Conservation (phyloP, 2,888 invertebrate genomes). For the Apomyelois bistriatella region DNA sequence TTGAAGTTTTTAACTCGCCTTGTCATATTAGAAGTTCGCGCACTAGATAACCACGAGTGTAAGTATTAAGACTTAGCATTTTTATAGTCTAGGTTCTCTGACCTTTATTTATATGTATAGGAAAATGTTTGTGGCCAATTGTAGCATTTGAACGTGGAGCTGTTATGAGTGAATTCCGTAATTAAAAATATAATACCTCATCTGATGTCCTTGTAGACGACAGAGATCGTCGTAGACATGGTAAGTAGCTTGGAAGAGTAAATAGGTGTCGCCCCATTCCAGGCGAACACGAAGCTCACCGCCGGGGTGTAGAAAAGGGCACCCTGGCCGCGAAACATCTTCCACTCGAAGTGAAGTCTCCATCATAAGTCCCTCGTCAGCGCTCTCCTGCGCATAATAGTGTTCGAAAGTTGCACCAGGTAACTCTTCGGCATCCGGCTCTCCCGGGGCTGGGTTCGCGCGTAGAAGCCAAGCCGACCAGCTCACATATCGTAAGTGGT, state of each 20-base stretch:
- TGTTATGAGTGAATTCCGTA: background rate
- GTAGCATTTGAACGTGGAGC: background rate
- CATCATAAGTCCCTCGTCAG: conserved; percentile 90
- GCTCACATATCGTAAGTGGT: conserved; percentile 85
- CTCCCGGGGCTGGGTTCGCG: conserved; percentile 73
- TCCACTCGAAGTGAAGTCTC: conserved; percentile 87
- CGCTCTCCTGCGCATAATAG: conserved; percentile 89
- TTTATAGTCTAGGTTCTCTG: too few species aligned
- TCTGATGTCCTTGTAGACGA: conserved; percentile 89
- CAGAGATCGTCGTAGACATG: conserved; percentile 91
- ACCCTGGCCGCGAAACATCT: conserved; percentile 84
- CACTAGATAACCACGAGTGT: too few species aligned
- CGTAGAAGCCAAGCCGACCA: conserved; percentile 86
- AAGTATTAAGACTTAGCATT: too few species aligned
- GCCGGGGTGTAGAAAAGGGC: conserved; percentile 85
- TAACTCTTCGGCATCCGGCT: conserved; percentile 83
- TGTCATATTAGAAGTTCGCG: too few species aligned
- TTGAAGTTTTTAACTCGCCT: too few species aligned
- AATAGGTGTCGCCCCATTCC: conserved; percentile 90
- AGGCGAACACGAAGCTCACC: conserved; percentile 87
- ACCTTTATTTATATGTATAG: too few species aligned
- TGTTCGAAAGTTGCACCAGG: conserved; percentile 88
- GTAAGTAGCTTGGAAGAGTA: conserved; percentile 89
- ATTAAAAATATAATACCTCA: conserved; percentile 80
- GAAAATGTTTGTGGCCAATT: background rate